Conservation (phyloP, 2,797 vertebrate genomes). For the Esox lucius region DNA sequence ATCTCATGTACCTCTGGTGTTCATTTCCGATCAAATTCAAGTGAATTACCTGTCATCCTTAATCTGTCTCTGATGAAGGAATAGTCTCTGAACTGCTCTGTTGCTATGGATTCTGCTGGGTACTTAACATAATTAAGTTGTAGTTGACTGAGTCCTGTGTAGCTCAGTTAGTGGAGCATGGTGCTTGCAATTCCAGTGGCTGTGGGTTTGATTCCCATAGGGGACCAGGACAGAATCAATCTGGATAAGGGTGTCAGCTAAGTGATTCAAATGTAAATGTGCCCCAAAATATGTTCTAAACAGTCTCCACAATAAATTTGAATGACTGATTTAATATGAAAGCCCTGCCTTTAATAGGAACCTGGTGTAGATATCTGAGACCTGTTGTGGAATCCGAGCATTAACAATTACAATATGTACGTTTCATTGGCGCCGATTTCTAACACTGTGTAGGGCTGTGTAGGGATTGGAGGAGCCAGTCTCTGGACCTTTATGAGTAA, state of each 20-base stretch:
- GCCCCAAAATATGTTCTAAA: too few species aligned
- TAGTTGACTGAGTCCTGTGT: constrained; percentile 20
- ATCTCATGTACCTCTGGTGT: neutral
- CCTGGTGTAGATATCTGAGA: neutral
- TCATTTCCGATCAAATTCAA: constrained; percentile 29
- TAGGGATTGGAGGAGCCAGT: constrained; percentile 23
- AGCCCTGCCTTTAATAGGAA: too few species aligned
- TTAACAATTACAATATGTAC: too few species aligned
- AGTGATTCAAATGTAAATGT: too few species aligned
- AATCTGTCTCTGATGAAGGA: constrained; percentile 24
- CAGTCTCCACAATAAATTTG: too few species aligned
- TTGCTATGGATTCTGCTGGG: constrained; percentile 19
- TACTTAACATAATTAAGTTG: constrained; percentile 56
- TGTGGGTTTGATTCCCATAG: too few species aligned
- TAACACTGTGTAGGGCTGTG: constrained; percentile 19
- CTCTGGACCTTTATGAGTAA: constrained; percentile 32
- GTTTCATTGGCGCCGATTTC: too few species aligned
- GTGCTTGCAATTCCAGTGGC: too few species aligned
- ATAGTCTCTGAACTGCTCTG: neutral
- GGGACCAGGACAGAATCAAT: too few species aligned
- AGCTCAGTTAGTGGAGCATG: too few species aligned
- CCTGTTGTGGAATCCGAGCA: too few species aligned
- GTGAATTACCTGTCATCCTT: constrained; percentile 5
- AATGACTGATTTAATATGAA: too few species aligned
- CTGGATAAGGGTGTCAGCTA: neutral